phyloP scores from a whole-genome alignment of 2,888 invertebrate species.

The Rotaria magnacalcarata region DNA sequence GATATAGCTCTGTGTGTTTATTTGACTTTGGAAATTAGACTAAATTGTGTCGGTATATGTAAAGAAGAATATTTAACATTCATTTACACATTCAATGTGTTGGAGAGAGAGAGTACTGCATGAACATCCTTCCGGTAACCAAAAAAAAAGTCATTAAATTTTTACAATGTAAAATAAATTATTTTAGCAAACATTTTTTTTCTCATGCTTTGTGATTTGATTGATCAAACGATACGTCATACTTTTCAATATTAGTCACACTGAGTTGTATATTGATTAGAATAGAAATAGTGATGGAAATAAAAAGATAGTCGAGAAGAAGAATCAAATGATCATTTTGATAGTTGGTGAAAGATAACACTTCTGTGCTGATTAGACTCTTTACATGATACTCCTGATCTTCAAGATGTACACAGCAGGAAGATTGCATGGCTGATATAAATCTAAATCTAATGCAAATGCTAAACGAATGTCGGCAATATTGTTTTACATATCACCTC shows the following conservation, averaged over 20 bases:
- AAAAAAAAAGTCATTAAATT: neutral
- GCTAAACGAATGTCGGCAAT: neutral
- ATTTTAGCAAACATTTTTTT: too few species aligned
- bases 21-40: neutral
- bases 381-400: slow-evolving; percentile 6
- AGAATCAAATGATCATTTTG: neutral
- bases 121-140: neutral
- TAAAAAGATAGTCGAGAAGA: neutral
- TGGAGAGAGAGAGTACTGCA: neutral
- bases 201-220: too few species aligned
- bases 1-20: neutral
- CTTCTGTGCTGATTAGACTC: neutral
- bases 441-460: neutral
- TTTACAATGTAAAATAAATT: too few species aligned
- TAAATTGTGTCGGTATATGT: neutral
- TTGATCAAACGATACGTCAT: neutral
- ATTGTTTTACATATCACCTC: slow-evolving; percentile 18
- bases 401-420: slow-evolving; percentile 11
- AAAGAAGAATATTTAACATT: neutral
- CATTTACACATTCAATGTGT: neutral
- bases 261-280: neutral
- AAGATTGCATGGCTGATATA: slow-evolving; percentile 3
- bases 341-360: slow-evolving; percentile 4
- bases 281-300: neutral
- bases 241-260: too few species aligned